Evolutionary conservation across 2,888 invertebrate genomes (phyloP), one percentile per base, ranked within the genome.

Genomic region (Spodoptera littoralis): DNA sequence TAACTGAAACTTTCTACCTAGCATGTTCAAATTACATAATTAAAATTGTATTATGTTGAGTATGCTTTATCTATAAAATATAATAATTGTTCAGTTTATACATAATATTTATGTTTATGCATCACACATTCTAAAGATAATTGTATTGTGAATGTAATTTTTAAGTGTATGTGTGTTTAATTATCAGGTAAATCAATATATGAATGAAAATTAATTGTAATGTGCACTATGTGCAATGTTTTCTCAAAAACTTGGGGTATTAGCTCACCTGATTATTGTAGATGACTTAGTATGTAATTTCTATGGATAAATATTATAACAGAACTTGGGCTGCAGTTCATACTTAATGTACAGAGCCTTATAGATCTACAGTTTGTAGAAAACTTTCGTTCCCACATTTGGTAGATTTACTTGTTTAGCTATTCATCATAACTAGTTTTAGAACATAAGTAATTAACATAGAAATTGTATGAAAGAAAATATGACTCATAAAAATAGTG

Each of bases 1-100:
- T 30, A 22, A 44, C 18, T 49, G 12, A 64, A 13, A 50, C 56
- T 50, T 54, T 60, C 47, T 9, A n/a, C 18, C 48, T 51, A 43
- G 45, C 22, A 43, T 27, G 48, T 54, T 49, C 6, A 49, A 63
- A 30, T 56, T 36, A 11, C 36, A 36, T 36, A 36, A 18, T 36
- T 36, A 36, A 36, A 9, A 36, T 30, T 62, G 56, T 60, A 56
- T 71, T 48, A 70, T 78, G 73, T 70, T 79, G 70, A 70, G 13
- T 61, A 60, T 65, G 50, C 50, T 63, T 52, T 62, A 66, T 36
- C 59, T 61, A 57, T 62, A 57, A 61, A 11, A 62, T 60, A 13
- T 51, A 27, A 36, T 36, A 36, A 36, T 36, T 36, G 36, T 9
- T 9, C 36, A 36, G 36, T 36, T 6, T 30, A 36, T 9, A 36